Evolutionary conservation across 2,113 vertebrate genomes (phyloP).

Genomic region (Takifugu flavidus): DNA sequence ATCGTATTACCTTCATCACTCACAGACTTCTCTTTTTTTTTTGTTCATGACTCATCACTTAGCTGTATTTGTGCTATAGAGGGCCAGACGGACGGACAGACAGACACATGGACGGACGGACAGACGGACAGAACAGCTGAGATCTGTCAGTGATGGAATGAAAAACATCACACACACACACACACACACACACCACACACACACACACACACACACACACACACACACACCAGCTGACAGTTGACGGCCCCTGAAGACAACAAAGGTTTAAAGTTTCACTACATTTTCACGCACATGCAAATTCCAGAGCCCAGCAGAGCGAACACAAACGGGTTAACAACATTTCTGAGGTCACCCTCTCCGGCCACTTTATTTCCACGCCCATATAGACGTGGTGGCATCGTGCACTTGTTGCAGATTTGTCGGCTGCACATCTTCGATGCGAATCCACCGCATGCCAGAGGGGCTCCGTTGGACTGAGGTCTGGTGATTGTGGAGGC

Average conservation of each 20-base stretch:
- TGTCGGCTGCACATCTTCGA: too few relatives aligned
- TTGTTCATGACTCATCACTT: background rate
- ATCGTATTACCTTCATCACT: constrained; percentile 2
- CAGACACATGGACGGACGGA: constrained; percentile 9
- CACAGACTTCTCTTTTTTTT: constrained; percentile 5
- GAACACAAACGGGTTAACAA: background rate
- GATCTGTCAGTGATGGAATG: constrained; percentile 52
- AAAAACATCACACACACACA: constrained; percentile 25
- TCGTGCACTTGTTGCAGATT: too few relatives aligned
- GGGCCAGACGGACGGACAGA: background rate
- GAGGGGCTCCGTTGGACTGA: too few relatives aligned
- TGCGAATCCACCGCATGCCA: too few relatives aligned
- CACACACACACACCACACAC: constrained; percentile 18
- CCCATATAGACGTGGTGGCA: too few relatives aligned
- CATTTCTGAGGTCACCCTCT: background rate
- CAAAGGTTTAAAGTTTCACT: constrained; percentile 5
- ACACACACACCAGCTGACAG: constrained; percentile 14
- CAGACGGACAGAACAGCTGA: constrained; percentile 64
- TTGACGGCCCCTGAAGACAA: constrained; percentile 3
- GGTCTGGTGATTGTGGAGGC: too few relatives aligned
- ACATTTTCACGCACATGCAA: background rate
- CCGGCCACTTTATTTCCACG: too few relatives aligned
- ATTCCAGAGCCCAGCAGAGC: too few relatives aligned
- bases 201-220: constrained; percentile 15
- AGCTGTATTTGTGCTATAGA: background rate